Base-by-base conservation (phyloP, 2,797 vertebrate species). In the Sitta carolinensis region DNA sequence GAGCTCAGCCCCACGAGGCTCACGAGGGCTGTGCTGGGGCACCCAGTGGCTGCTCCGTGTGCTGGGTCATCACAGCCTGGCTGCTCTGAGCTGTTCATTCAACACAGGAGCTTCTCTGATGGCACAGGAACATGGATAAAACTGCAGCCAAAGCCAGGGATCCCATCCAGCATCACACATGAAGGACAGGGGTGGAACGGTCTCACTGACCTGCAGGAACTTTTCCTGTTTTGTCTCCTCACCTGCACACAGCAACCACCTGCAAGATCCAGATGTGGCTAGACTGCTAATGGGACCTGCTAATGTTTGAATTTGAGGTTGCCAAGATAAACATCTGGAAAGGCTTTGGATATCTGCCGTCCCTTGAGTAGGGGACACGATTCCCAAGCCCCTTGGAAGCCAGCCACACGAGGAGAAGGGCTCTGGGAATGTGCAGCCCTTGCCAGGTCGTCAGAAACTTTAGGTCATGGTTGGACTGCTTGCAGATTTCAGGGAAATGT, bases 301-400 rank as follows among this genome's bases (percentile, higher is more conserved):
- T 84, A 32, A 47, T 57, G 51, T 55, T 87, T 66, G 70, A 67
- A 73, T 52, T 38, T 69, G 78, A 63, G 72, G 38, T 75, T 90
- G 78, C 78, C 64, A 82, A 61, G 67, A 67, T 30, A 87, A 91
- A 88, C 88, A 96, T 95, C 85, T 89, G 93, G 83, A 90, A 93
- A 70, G 29, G 40, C 75, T 86, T 91, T 86, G 73, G 76, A 48
- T 90, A 89, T 72, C 67, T 79, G 79, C 73, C 0, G 3, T 92
- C 86, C 61, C 80, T 76, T 0, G 7, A 67, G 59, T 25, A 74
- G 51, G 79, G 85, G 87, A 87, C 40, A 14, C 4, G 21, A 72
- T 73, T 96, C 90, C 66, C 84, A 80, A 85, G 68, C 50, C 76
- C 78, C 59, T 72, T 93, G 84, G 92, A 92, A 68, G 76, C 45